These are phyloP conservation scores for Crenuchus spilurus DNA, from an alignment of 2,797 vertebrate genomes.

Conservation along the genomic window DNA sequence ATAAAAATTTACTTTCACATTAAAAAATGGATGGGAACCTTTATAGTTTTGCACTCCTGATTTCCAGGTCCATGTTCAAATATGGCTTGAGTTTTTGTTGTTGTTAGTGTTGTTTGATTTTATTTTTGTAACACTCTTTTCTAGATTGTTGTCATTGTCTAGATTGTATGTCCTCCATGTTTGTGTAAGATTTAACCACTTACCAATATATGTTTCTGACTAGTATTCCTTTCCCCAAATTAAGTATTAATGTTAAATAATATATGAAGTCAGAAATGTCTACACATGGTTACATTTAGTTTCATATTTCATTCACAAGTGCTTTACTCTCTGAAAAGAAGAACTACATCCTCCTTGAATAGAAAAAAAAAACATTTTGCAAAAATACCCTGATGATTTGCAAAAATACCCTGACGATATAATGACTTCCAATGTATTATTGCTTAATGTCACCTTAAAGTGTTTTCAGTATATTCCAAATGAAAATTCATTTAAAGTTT, in stretches of 20 bases:
- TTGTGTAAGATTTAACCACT: slow-evolving; percentile 41
- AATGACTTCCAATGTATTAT: background rate
- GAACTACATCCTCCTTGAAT: background rate
- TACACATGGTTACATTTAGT: background rate
- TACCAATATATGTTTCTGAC: slow-evolving; percentile 15
- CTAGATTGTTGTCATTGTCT: slow-evolving; percentile 31
- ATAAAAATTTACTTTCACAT: slow-evolving; percentile 25
- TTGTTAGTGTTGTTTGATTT: slow-evolving; percentile 58
- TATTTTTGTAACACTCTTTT: slow-evolving; percentile 48
- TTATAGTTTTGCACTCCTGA: slow-evolving; percentile 73
- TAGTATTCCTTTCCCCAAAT: slow-evolving; percentile 9
- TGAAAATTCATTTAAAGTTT: background rate
- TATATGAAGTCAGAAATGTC: background rate
- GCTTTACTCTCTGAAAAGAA: background rate
- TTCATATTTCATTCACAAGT: background rate
- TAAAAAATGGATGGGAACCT: slow-evolving; percentile 32
- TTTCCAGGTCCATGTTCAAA: slow-evolving; percentile 71
- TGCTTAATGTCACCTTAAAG: background rate
- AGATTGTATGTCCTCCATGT: slow-evolving; percentile 34
- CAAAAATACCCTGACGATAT: background rate
- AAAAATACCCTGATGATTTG: background rate
- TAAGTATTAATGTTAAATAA: background rate
- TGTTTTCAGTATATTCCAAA: slow-evolving; percentile 12
- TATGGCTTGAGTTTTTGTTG: slow-evolving; percentile 65
- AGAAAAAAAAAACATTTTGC: background rate